phyloP scores from a whole-genome alignment of 2,113 vertebrate species.

The Camelus dromedarius region DNA sequence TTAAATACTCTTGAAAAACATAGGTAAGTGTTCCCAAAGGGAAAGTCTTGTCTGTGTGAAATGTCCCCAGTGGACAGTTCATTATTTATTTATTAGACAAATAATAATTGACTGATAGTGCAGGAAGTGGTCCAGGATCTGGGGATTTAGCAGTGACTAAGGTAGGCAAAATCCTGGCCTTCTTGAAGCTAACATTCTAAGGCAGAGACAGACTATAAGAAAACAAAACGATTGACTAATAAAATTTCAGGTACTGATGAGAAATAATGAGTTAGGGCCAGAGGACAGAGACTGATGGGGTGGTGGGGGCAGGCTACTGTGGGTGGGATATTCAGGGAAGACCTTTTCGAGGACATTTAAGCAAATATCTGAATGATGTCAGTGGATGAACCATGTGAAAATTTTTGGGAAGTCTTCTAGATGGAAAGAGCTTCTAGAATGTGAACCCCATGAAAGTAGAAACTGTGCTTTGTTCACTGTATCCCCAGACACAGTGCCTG shows the following conservation, averaged over 20 bases:
- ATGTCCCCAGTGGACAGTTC: background rate
- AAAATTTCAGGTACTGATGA: background rate
- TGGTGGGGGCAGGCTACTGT: no score
- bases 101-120: background rate
- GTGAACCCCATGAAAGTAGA: background rate
- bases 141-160: background rate
- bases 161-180: background rate
- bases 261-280: background rate
- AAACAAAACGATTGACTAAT: background rate
- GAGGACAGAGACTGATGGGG: background rate
- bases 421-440: background rate
- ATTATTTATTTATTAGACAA: constrained; percentile 21
- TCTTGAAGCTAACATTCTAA: background rate
- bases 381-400: background rate
- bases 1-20: constrained; percentile 30
- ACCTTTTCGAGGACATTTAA: background rate
- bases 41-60: background rate
- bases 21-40: constrained; percentile 5
- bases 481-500: background rate
- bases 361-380: background rate
- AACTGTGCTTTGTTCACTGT: background rate
- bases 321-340: background rate
- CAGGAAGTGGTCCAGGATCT: background rate
- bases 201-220: background rate
- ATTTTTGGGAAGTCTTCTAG: background rate